Conservation (phyloP, 2,888 invertebrate species). For the Pristionchus maxplancki region DNA sequence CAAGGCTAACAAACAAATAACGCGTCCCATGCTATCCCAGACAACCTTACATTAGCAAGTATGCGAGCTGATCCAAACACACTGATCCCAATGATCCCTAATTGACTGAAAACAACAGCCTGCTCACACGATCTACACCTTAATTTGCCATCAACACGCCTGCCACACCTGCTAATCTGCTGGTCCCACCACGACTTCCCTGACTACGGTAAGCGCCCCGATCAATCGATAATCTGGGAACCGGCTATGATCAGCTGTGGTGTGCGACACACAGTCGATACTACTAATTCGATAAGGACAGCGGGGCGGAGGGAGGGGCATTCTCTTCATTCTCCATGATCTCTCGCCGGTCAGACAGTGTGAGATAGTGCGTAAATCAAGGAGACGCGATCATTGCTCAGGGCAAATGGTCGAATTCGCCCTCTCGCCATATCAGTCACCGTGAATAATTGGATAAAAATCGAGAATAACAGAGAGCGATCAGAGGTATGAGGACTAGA, state of each 20-base stretch:
- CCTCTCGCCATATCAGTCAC: neutral
- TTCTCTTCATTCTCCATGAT: neutral
- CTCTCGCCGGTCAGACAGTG: neutral
- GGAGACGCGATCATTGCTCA: neutral
- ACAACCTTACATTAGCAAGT: neutral
- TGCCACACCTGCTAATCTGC: neutral
- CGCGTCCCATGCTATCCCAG: neutral
- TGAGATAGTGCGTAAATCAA: neutral
- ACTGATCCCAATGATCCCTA: neutral
- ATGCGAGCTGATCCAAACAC: too few relatives aligned
- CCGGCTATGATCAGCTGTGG: neutral
- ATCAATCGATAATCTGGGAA: slow-evolving; percentile 11
- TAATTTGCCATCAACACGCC: neutral
- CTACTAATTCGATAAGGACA: slow-evolving; percentile 26
- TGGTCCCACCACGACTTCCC: neutral
- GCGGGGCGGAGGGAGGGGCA: neutral
- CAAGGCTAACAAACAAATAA: neutral
- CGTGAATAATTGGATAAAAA: neutral
- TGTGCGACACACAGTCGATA: neutral
- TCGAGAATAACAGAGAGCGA: neutral
- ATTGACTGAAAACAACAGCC: neutral
- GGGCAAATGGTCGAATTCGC: neutral
- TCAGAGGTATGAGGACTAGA: neutral
- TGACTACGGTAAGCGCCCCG: neutral
- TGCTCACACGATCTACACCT: neutral